Evolutionary conservation across 1,140 invertebrate species (phyloP), one percentile per base, ranked within the genome.

Genomic region (Drosophila sulfurigaster): DNA sequence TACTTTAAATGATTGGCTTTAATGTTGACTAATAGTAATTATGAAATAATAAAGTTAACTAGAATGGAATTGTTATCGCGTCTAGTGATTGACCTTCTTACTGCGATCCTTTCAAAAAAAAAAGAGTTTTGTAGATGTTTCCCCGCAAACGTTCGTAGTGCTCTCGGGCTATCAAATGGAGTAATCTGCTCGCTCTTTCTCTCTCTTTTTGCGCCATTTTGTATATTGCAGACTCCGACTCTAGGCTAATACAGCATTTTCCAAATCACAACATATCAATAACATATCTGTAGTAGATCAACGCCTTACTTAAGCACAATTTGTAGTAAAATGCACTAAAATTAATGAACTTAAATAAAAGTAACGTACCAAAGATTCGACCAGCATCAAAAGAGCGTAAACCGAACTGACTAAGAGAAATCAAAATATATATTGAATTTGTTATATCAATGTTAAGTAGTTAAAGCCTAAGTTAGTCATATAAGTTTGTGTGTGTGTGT

Each of bases 191-290:
- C 63, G 79, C 72, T 79, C 68, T 88, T 38, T 85, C 65, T 81
- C 52, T 68, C 69, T 74, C 35, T 59, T 86, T 72, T 78, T 81
- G 64, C 77, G 79, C 81, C 68, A 46, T 62, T 58, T 25, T 25
- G 20, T 89, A 79, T 89, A 76, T 91, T 91, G 70, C 91, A 92
- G 91, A 92, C 87, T 89, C 91, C 91, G 91, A 92, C 81, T 89
- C 87, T 81, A 92, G 87, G 86, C 72, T 91, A 70, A 91, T 88
- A 67, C 91, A 91, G 76, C 91, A 89, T 73, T 91, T 92, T 91
- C 91, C 82, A 91, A 92, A 91, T 87, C 91, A 91, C 91, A 92
- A 91, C 86, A 92, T 91, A 78, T 92, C 91, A 78, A 91, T 91
- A 62, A 92, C 91, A 43, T 92, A 92, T 89, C 87, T 92, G 74